A percentile compares a stretch with the other conserved stretches of the same genome.
These are phyloP conservation scores for Poliocrania exsul DNA, from an alignment of 2,797 vertebrate species.

Conservation along the genomic window DNA sequence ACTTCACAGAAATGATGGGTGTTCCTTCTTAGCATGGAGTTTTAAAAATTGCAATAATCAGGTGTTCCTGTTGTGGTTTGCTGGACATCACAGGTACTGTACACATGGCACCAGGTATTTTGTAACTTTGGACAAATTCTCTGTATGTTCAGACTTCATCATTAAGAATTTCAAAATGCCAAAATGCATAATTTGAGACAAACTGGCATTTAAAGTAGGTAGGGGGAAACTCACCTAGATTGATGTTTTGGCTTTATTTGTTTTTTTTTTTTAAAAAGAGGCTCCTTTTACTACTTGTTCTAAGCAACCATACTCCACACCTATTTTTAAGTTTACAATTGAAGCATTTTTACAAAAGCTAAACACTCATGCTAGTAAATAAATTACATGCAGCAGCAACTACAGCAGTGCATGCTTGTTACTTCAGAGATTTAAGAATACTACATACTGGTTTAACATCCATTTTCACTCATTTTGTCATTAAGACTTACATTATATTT, in stretches of 20 bases:
- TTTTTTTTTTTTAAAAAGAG: neutral
- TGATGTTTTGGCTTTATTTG: neutral
- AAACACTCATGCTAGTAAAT: slow-evolving; percentile 41
- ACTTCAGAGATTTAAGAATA: slow-evolving; percentile 72
- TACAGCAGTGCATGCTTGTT: slow-evolving; percentile 44
- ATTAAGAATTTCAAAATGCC: neutral
- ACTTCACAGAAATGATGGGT: neutral
- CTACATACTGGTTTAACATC: slow-evolving; percentile 78
- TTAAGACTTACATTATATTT: slow-evolving; percentile 99
- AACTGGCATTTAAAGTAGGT: neutral
- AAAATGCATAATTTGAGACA: neutral
- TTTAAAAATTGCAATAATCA: neutral
- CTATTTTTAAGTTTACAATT: slow-evolving; percentile 26
- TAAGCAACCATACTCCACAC: slow-evolving; percentile 17
- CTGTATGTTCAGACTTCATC: neutral
- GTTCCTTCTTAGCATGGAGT: neutral
- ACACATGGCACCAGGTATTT: neutral
- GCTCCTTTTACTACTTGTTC: neutral
- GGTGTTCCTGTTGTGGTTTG: neutral
- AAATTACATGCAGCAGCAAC: slow-evolving; percentile 50
- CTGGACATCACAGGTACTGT: neutral
- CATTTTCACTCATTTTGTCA: slow-evolving; percentile 86
- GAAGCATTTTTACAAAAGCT: slow-evolving; percentile 39
- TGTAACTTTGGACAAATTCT: neutral
- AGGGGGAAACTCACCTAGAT: neutral